Base-by-base conservation (phyloP, 2,888 invertebrate genomes). In the Morpho achilles region DNA sequence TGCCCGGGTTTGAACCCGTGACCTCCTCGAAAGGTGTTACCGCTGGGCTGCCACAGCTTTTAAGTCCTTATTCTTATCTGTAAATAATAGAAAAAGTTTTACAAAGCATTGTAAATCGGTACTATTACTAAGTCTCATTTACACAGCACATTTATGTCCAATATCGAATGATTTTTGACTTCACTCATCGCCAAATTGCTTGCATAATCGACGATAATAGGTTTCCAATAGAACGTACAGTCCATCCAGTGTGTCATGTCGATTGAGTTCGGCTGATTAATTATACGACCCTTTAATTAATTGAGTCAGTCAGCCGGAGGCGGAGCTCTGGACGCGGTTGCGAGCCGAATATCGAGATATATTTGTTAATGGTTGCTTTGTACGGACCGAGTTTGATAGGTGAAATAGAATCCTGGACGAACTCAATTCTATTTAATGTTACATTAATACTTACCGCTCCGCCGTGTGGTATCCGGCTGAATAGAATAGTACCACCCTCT, bases 201-300 rank as follows among this genome's bases (percentile, higher is more conserved):
- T 53, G 53, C 45, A 49, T 62, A 59, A 62, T 62, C 55, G 61
- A 53, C 49, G 53, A 59, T 62, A 59, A 62, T 56, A 56, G 54
- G 42, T 54, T 54, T 43, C 59, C 61, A 62, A 56, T 59, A 62
- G 61, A 56, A 59, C 61, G 61, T 53, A 51, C 59, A 44, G 46
- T 47, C 23, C 47, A 10, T 54, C 54, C 42, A 47, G 42, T 54
- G 48, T 55, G 55, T 55, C 55, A 50, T 44, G 55, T 55, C 54
- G 54, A 55, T 55, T 44, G 55, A 44, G 44, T 43, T 39, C 55
- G 55, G 44, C 49, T 55, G 55, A 55, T 55, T 55, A 55, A 55
- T 55, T 55, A 55, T 43, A 50, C 39, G 50, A 16, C 55, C 55
- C 55, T 55, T 50, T 55, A 55, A 55, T 55, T 55, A 55, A 55